These are phyloP conservation scores for Solea solea DNA, from an alignment of 2,113 vertebrate genomes.

Conservation along the genomic window DNA sequence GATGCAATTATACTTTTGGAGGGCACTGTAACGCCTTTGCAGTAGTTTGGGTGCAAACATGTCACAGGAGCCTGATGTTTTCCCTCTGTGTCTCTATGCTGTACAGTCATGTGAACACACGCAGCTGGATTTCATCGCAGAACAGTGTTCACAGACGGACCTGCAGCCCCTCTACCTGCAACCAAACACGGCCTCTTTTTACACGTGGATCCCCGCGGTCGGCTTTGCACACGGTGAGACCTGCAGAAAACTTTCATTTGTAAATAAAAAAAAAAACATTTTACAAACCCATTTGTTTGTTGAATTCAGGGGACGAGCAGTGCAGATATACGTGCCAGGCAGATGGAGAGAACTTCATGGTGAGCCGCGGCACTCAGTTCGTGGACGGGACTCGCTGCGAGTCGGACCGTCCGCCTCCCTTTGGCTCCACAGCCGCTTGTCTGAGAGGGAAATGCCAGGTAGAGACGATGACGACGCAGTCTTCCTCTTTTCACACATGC, in stretches of 20 bases:
- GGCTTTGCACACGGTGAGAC: constrained; percentile 83
- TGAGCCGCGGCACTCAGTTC: constrained; percentile 88
- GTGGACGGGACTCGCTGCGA: constrained; percentile 93
- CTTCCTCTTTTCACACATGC: not conserved
- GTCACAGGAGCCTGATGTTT: not conserved
- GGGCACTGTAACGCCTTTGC: too few relatives aligned
- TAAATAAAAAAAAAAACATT: not conserved
- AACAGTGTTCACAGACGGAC: constrained; percentile 90
- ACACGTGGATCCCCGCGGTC: constrained; percentile 88
- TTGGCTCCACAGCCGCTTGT: constrained; percentile 80
- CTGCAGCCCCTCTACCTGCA: constrained; percentile 80
- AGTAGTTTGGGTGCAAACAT: not conserved
- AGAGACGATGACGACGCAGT: constrained; percentile 28
- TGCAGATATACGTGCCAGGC: constrained; percentile 91
- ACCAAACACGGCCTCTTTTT: constrained; percentile 72
- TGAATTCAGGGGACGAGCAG: constrained; percentile 84
- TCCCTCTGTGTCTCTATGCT: not conserved
- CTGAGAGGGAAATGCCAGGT: constrained; percentile 89
- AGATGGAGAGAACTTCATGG: constrained; percentile 85
- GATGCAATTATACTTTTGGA: too few relatives aligned
- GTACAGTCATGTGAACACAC: constrained; percentile 83
- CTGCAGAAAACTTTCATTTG: not conserved
- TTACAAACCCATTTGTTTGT: not conserved
- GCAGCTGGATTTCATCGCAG: constrained; percentile 90
- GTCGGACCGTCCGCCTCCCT: constrained; percentile 45